Conservation (phyloP, 2,888 invertebrate genomes). For the Acronicta alni region DNA sequence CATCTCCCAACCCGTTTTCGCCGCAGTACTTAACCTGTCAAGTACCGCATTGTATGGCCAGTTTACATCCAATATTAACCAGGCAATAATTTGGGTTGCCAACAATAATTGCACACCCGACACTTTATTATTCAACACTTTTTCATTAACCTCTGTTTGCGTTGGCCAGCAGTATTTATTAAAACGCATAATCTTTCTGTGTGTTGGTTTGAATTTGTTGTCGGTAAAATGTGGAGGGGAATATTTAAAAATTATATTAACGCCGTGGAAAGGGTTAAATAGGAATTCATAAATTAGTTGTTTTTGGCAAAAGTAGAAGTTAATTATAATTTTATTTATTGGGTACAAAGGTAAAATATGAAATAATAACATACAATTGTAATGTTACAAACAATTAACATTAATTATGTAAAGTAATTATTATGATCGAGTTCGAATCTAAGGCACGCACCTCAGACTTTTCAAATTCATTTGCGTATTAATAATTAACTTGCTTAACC, state of each 20-base stretch:
- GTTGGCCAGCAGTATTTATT: conserved; percentile 56
- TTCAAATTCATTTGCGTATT: too few relatives aligned
- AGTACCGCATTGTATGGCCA: conserved; percentile 14
- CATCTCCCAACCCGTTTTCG: conserved; percentile 14
- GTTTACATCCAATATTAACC: conserved; percentile 47
- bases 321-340: too few relatives aligned
- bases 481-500: too few relatives aligned
- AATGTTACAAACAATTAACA: too few relatives aligned
- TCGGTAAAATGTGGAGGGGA: conserved; percentile 6
- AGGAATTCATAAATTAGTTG: not conserved
- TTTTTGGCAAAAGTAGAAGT: not conserved
- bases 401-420: too few relatives aligned
- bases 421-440: too few relatives aligned
- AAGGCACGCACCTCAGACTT: too few relatives aligned
- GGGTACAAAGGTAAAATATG: too few relatives aligned
- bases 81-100: conserved; percentile 44
- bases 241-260: not conserved
- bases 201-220: conserved; percentile 23
- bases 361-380: too few relatives aligned
- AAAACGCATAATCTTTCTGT: conserved; percentile 42
- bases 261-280: not conserved
- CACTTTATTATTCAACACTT: conserved; percentile 54
- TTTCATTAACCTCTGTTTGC: conserved; percentile 62
- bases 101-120: conserved; percentile 55
- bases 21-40: conserved; percentile 33